Evolutionary conservation across 2,113 vertebrate species (phyloP), one percentile per base, ranked within the genome.

Genomic region (Embiotoca jacksoni): DNA sequence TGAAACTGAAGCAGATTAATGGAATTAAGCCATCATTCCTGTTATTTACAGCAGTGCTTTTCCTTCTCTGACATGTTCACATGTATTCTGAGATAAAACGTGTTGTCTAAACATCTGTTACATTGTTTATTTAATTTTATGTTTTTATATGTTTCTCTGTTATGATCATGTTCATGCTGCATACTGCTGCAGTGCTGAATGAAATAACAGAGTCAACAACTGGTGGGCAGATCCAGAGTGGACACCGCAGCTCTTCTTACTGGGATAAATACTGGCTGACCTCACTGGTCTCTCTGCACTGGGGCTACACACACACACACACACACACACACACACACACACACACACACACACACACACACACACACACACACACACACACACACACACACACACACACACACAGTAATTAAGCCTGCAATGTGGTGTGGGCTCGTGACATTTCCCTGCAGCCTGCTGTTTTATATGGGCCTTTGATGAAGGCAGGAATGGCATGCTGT

Each of bases 391-490:
- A 23, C 23, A 23, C 31, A 75, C 67, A 37, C 8, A 41, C 56
- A 52, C 11, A 14, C 31, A 37, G 74, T 78, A 82, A 87, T 91
- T 82, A 88, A 80, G 56, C 35, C 56, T 62, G 65, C 62, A 86
- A 78, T 84, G 83, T 89, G 75, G 72, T 52, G 72, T 73, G 60
- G 67, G 58, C 75, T 55, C 15, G 89, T 91, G 85, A 84, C 84
- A 89, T 89, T 90, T 90, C 73, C 57, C 79, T 67, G 76, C 80
- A 65, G 66, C 63, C 55, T 84, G 87, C 82, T 78, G 65, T 67
- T 87, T 69, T 49, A 72, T 46, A 31, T 10, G 72, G 36, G 31
- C 47, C 77, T 87, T 71, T 79, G 67, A 81, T 72, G 65, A 56
- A 57, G 53, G 39, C 66, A 50, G 53, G 79, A 71, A 46, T 66